Conservation (phyloP, 2,797 vertebrate species). For the Notolabrus celidotus region DNA sequence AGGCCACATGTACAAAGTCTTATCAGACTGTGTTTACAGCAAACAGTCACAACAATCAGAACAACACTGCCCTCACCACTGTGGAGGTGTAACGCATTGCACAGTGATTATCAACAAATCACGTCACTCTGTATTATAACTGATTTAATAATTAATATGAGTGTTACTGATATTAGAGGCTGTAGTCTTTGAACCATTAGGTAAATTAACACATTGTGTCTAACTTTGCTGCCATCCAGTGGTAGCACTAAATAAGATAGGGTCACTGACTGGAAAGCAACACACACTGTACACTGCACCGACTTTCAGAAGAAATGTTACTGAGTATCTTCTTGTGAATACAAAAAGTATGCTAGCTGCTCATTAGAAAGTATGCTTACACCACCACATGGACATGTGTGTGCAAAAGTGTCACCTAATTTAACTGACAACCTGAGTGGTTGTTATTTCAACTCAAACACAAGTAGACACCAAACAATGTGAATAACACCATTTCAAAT, state of each 20-base stretch:
- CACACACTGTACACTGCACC: background rate
- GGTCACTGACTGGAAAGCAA: background rate
- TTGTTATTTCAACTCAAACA: too few species aligned
- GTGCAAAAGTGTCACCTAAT: too few species aligned
- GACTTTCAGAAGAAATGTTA: background rate
- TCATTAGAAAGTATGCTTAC: too few species aligned
- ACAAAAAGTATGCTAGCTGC: too few species aligned
- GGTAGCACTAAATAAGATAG: background rate
- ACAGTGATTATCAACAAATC: slow-evolving; percentile 49
- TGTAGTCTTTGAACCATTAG: background rate
- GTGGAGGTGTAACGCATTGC: background rate
- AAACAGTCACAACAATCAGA: slow-evolving; percentile 32
- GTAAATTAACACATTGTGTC: background rate
- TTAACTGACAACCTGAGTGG: too few species aligned
- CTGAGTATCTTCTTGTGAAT: background rate
- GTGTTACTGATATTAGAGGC: too few species aligned
- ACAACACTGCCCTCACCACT: background rate
- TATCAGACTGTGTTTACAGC: slow-evolving; percentile 16
- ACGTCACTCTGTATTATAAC: background rate
- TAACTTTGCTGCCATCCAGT: slow-evolving; percentile 17
- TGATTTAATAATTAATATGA: too few species aligned
- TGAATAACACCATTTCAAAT: too few species aligned
- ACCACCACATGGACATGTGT: too few species aligned
- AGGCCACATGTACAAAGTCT: slow-evolving; percentile 46
- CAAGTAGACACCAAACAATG: too few species aligned